Evolutionary conservation across 2,113 vertebrate species (phyloP), one percentile per base, ranked within the genome.

Genomic region (Syngnathus scovelli): DNA sequence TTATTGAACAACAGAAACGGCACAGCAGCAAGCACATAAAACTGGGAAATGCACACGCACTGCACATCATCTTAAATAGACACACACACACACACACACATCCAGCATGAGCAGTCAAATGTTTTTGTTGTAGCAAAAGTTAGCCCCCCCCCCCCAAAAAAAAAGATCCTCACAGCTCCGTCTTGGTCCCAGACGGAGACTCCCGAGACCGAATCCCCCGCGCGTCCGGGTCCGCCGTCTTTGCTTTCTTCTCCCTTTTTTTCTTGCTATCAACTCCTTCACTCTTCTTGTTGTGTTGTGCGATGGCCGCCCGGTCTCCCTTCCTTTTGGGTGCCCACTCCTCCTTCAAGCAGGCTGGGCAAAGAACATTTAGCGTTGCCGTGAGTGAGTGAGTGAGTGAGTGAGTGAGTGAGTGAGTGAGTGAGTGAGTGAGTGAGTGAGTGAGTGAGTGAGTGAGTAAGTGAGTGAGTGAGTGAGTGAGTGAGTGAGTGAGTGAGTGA

Each of bases 241-340:
- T 78, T 78, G 60, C 82, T 54, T 86, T 75, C 55, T 89, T 64
- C 27, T 68, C 77, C 51, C 81, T 88, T 51, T 90, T 81, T 11
- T 79, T 79, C 76, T 77, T 82, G 48, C 62, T 13, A 15, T 13
- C 67, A 13, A 12, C 11, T 21, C 10, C 38, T 12, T 43, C 89
- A 60, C 87, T 91, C 72, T 90, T 85, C 73, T 85, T 88, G 71
- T 82, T 88, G 78, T 94, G 93, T 67, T 91, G 89, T 0, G 86
- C 72, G 5, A 90, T 85, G 27, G 91, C 83, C 0, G 91, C 93
- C 6, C 71, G 70, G 72, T 97, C 96, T 1, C 94, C 94, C 75
- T 95, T 98, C 88, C 90, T 97, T 80, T 83, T 90, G 2, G 16
- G 1, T 0, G 44, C 61, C 94, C 93, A 96, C 0, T 61, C 12